These are phyloP conservation scores for Centropyge bicolor DNA, from an alignment of 2,797 vertebrate genomes.

Conservation along the genomic window DNA sequence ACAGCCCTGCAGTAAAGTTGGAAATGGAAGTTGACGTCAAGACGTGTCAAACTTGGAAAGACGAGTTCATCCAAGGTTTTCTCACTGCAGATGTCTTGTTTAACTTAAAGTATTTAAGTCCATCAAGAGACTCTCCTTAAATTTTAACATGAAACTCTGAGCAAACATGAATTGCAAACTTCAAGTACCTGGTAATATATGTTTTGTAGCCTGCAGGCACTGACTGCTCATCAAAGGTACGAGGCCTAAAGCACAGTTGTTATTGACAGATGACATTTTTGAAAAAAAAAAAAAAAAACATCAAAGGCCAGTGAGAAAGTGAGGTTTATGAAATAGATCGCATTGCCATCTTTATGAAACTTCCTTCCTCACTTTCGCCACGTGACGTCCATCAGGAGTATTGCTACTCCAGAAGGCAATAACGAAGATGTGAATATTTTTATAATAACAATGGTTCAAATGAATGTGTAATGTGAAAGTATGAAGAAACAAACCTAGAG, in stretches of 20 bases:
- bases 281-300: conserved; percentile 16
- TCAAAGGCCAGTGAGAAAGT: conserved; percentile 42
- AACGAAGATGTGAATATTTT: background rate
- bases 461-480: too few species aligned
- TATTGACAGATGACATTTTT: conserved; percentile 71
- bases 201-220: conserved; percentile 62
- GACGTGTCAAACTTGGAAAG: conserved; percentile 33
- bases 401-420: background rate
- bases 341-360: conserved; percentile 7
- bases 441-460: background rate
- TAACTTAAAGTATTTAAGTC: conserved; percentile 39
- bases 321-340: conserved; percentile 22
- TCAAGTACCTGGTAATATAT: conserved; percentile 51
- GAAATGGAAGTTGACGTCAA: conserved; percentile 32
- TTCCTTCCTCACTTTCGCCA: background rate
- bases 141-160: conserved; percentile 33
- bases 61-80: conserved; percentile 43
- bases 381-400: background rate
- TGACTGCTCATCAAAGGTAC: conserved; percentile 61
- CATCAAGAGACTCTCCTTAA: conserved; percentile 31
- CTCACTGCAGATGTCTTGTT: conserved; percentile 10
- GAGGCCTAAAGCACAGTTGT: conserved; percentile 57
- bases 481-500: too few species aligned
- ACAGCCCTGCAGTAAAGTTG: conserved; percentile 6
- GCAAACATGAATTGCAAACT: conserved; percentile 32